A percentile compares a stretch with the other conserved stretches of the same genome.
Evolutionary conservation across 2,113 vertebrate genomes (phyloP).

Genomic region (Anoura caudifer): DNA sequence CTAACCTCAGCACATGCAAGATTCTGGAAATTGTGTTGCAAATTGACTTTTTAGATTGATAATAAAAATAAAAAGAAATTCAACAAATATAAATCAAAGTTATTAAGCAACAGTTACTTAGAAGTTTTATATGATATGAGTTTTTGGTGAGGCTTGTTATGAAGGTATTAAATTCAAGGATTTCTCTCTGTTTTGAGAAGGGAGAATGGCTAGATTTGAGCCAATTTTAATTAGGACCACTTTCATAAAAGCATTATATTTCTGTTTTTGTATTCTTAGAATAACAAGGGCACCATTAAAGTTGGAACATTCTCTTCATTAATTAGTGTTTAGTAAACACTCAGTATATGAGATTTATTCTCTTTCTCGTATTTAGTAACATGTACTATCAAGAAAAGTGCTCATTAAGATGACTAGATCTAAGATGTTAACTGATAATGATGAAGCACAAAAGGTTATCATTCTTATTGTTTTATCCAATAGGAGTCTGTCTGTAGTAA

Average conservation of each 20-base stretch:
- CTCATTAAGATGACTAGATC: neutral
- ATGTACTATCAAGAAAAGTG: neutral
- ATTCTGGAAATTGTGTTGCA: neutral
- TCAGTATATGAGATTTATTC: neutral
- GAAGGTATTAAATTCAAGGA: neutral
- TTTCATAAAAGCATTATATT: neutral
- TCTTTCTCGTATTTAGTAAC: neutral
- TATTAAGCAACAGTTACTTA: neutral
- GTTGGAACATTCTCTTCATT: neutral
- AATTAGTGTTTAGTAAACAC: neutral
- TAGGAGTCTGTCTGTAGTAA: neutral
- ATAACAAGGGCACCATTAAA: neutral
- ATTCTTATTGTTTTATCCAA: neutral
- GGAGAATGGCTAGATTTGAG: neutral
- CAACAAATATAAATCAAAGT: neutral
- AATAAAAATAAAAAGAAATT: slow-evolving; percentile 7
- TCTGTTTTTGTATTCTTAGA: neutral
- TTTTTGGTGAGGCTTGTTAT: neutral
- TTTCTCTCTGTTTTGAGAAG: neutral
- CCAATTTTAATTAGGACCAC: neutral
- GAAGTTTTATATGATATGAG: neutral
- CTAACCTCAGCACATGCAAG: neutral
- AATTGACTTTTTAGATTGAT: neutral
- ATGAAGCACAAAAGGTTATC: neutral
- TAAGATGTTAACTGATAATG: neutral